These are phyloP conservation scores for Andrena haemorrhoa DNA, from an alignment of 2,888 invertebrate genomes.

Conservation along the genomic window DNA sequence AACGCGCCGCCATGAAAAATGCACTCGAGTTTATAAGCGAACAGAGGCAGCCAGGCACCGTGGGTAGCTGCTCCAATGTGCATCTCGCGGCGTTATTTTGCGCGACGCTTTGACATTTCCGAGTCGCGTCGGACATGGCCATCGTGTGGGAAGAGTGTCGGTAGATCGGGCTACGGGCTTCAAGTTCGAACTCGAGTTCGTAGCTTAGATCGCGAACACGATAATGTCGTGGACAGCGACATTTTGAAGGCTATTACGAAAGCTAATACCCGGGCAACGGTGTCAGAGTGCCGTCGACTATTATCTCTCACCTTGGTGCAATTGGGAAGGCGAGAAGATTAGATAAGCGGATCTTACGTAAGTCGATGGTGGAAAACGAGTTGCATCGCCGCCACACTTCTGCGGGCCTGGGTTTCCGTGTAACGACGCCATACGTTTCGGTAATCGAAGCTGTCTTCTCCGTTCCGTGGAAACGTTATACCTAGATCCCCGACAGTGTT, in stretches of 20 bases:
- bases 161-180: not conserved
- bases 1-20: constrained; percentile 73
- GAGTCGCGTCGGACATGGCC: not conserved
- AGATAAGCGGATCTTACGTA: no score
- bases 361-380: no score
- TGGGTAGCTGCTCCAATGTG: constrained; percentile 38
- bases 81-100: constrained; percentile 13
- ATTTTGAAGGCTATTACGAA: no score
- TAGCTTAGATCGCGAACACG: not conserved
- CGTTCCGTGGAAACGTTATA: constrained; percentile 5
- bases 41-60: constrained; percentile 29
- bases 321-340: no score
- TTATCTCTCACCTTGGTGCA: no score
- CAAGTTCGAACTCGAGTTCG: not conserved
- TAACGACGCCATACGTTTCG: not conserved
- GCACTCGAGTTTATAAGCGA: constrained; percentile 65
- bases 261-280: no score
- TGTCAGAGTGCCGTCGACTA: no score
- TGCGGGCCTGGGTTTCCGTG: no score
- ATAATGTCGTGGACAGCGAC: not conserved
- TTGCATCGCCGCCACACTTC: no score
- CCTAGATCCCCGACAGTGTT: constrained; percentile 26
- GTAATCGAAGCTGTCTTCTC: not conserved
- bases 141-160: not conserved
- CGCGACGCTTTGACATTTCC: not conserved